Percentiles rank a stretch among this genome's conserved stretches.
Conservation (phyloP, 1,140 invertebrate genomes). For the Lutraria rhynchaena region DNA sequence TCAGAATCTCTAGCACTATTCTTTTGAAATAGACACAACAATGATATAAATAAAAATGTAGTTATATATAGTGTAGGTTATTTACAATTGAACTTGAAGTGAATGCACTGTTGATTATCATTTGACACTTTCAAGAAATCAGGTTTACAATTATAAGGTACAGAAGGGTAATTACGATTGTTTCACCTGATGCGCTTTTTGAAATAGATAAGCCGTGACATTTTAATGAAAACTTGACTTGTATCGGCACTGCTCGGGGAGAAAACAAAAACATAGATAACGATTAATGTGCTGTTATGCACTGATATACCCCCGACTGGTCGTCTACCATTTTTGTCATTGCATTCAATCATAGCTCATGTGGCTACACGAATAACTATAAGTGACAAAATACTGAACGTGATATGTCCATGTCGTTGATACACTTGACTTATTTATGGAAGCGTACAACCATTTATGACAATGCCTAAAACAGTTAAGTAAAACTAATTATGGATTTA, state of each 20-base stretch:
- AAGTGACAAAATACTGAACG: conserved; percentile 35
- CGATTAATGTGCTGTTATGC: conserved; percentile 15
- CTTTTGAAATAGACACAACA: too few species aligned
- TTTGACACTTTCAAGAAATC: too few species aligned
- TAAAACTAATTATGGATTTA: neutral
- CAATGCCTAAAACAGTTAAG: neutral
- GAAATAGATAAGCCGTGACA: conserved; percentile 22
- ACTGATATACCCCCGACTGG: conserved; percentile 37
- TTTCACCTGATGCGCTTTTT: too few species aligned
- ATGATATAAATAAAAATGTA: too few species aligned
- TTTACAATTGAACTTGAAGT: too few species aligned
- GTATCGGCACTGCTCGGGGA: conserved; percentile 19
- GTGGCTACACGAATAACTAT: conserved; percentile 13
- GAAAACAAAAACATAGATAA: conserved; percentile 32
- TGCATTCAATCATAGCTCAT: conserved; percentile 27
- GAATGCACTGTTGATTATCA: too few species aligned
- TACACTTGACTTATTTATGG: conserved; percentile 31
- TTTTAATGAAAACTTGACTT: conserved; percentile 31
- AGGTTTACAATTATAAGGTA: too few species aligned
- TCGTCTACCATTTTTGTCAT: conserved; percentile 40
- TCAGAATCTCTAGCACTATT: too few species aligned
- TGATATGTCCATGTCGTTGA: conserved; percentile 24
- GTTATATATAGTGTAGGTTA: too few species aligned
- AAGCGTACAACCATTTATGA: conserved; percentile 11
- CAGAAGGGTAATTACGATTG: too few species aligned